Base-by-base conservation (phyloP, 53 echinoderm and acorn worm genomes). In the Patiria pectinifera region DNA sequence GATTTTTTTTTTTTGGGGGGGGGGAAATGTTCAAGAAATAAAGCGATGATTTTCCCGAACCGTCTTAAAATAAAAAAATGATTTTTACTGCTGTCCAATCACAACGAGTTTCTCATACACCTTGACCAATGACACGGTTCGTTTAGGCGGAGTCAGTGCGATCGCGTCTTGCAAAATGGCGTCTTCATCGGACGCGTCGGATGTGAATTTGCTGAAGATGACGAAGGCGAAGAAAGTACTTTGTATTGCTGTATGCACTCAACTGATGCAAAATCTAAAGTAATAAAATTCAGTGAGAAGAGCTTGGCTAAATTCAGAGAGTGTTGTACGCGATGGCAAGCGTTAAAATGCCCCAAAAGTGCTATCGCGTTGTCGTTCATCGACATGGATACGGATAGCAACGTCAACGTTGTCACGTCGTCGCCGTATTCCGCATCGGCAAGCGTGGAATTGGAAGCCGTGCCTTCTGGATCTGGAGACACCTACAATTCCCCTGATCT, bases 331-430 rank as follows among this genome's bases (percentile, higher is more conserved):
- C 18, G 71, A 71, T 71, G 71, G 71, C 18, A 71, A 71, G 71
- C 71, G 7, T 7, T 71, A 71, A 71, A 71, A 71, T 71, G 71
- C 71, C 18, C 9, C 71, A 22, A 71, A 71, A 18, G 9, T 71
- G 71, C 71, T 4, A 71, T 71, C 71, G 71, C 71, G 18, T 71
- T 71, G 71, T 71, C 71, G 71, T 71, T 71, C 71, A 59, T 59
- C 60, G 11, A 11, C 60, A 59, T 59, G 60, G 60, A 59, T n/a
- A n/a, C n/a, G n/a, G n/a, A n/a, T n/a, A n/a, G n/a, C n/a, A n/a
- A n/a, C n/a, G n/a, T n/a, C n/a, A n/a, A n/a, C n/a, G n/a, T n/a
- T n/a, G n/a, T n/a, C n/a, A n/a, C n/a, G n/a, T n/a, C n/a, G n/a
- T n/a, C n/a, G n/a, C n/a, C n/a, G n/a, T n/a, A n/a, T n/a, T n/a